phyloP scores from a whole-genome alignment of 2,888 invertebrate species.

The Carterocephalus palaemon region DNA sequence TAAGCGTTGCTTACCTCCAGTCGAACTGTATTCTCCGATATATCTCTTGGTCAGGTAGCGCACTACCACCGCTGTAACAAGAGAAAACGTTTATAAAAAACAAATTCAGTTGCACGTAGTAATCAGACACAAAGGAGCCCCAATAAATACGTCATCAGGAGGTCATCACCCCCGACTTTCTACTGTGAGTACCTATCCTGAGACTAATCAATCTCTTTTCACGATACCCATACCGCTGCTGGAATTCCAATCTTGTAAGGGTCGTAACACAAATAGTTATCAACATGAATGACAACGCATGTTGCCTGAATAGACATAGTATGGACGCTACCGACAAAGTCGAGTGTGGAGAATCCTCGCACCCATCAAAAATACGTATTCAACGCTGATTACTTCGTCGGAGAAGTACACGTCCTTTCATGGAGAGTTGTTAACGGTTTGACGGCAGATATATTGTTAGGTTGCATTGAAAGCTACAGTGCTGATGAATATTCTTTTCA shows the following conservation, averaged over 20 bases:
- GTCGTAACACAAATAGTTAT: slow-evolving; percentile 65
- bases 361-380: slow-evolving; percentile 60
- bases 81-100: slow-evolving; percentile 43
- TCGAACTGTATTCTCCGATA: slow-evolving; percentile 89
- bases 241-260: slow-evolving; percentile 54
- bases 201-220: slow-evolving; percentile 69
- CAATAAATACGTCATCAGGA: slow-evolving; percentile 42
- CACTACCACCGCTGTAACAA: slow-evolving; percentile 87
- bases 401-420: slow-evolving; percentile 41
- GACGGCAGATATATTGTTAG: not conserved
- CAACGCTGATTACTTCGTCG: slow-evolving; percentile 59
- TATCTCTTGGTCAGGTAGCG: slow-evolving; percentile 88
- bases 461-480: no score
- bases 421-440: slow-evolving; percentile 28
- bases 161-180: slow-evolving; percentile 69
- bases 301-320: slow-evolving; percentile 49
- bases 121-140: slow-evolving; percentile 29
- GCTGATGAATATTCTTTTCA: not conserved
- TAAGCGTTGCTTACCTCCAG: slow-evolving; percentile 88
- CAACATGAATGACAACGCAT: slow-evolving; percentile 68
- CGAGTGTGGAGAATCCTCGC: slow-evolving; percentile 67
- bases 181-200: slow-evolving; percentile 34
- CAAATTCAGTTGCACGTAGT: slow-evolving; percentile 6
- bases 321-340: slow-evolving; percentile 60
- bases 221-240: slow-evolving; percentile 48